Base-by-base conservation (phyloP, 2,113 vertebrate genomes). In the Acrocephalus kingi region DNA sequence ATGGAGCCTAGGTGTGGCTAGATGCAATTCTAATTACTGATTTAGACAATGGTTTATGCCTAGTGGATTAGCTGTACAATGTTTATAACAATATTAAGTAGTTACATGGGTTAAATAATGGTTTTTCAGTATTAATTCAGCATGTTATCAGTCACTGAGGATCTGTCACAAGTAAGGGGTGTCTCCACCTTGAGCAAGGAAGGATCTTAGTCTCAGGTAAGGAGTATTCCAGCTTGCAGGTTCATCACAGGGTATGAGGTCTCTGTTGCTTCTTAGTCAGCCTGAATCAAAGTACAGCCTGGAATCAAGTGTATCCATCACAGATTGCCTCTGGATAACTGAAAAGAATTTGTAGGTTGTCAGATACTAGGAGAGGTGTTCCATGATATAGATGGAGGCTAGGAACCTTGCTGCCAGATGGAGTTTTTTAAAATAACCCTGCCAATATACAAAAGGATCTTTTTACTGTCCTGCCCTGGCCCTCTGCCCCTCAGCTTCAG, bases 361-460 rank as follows among this genome's bases (percentile, higher is more conserved):
- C 33, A 85, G 33, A 39, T 13, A 39, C 21, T 13, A n/a, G 35
- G 43, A 48, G 21, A 73, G 13, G 4, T 76, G 85, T 94, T 79
- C 35, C 5, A 66, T 2, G 0, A 27, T 9, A 20, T 1, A 73
- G 31, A 13, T 19, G 10, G 59, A 45, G n/a, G 4, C 17, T 24
- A 62, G 37, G 19, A 35, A 74, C 33, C 27, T 83, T 69, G 3
- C 30, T 91, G 37, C 62, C 51, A 76, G 33, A 9, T 52, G 1
- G 0, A 2, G 4, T 20, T 55, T 45, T 69, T 63, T 66, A 27
- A 66, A 91, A 72, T 28, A 46, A 55, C 39, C 27, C 78, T 83
- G 30, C 15, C 28, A 19, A 35, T 41, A 11, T 45, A 15, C 13
- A 58, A 66, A 87, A 82, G 4, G 3, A 43, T 85, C 35, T 23